Evolutionary conservation across 1,140 invertebrate species (phyloP).

Genomic region (Pissodes strobi): DNA sequence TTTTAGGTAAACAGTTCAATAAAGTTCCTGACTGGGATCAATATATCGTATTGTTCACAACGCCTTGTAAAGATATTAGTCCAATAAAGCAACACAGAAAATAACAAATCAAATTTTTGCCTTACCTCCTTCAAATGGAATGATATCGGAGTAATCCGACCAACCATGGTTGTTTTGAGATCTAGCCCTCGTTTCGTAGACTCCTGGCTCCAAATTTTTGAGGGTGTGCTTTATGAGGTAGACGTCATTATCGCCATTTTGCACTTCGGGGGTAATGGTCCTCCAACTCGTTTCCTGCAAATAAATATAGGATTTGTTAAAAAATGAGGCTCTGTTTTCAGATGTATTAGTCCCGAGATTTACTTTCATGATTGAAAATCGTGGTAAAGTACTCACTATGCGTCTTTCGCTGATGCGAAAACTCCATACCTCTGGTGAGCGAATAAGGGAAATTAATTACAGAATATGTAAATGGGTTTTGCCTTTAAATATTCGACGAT

Average conservation of each 20-base stretch:
- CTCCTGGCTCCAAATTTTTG: constrained; percentile 36
- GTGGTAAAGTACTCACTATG: too few species aligned
- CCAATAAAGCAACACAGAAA: neutral
- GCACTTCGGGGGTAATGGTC: constrained; percentile 38
- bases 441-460: too few species aligned
- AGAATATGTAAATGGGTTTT: too few species aligned
- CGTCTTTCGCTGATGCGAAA: too few species aligned
- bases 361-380: too few species aligned
- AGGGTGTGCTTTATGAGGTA: constrained; percentile 42
- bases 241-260: constrained; percentile 29
- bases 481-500: too few species aligned
- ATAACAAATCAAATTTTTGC: neutral
- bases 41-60: too few species aligned
- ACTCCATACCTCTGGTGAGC: too few species aligned
- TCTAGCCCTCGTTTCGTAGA: constrained; percentile 43
- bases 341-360: neutral
- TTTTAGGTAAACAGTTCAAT: too few species aligned
- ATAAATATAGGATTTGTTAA: neutral
- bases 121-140: constrained; percentile 44
- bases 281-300: constrained; percentile 42
- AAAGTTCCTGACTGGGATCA: too few species aligned
- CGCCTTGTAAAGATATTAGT: neutral
- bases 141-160: constrained; percentile 42
- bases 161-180: constrained; percentile 46
- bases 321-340: neutral